Evolutionary conservation across 1,140 invertebrate genomes (phyloP).

Genomic region (Pseudomyrmex flavicornis): DNA sequence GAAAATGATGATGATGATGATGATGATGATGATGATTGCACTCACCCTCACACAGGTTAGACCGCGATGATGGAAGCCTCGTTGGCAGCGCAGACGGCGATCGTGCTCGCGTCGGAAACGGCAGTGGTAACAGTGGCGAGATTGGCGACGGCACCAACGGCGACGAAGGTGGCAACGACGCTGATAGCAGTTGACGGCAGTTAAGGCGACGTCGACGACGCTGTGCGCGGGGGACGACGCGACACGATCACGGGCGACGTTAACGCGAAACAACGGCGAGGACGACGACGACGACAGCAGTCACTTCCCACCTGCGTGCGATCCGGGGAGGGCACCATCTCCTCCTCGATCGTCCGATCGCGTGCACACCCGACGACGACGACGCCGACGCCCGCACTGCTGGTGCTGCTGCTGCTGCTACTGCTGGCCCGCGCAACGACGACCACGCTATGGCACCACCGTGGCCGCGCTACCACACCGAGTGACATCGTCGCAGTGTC

Average conservation of each 20-base stretch:
- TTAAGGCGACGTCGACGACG: background rate
- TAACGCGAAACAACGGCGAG: constrained; percentile 24
- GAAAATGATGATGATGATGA: background rate
- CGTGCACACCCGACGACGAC: constrained; percentile 72
- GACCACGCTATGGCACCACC: constrained; percentile 56
- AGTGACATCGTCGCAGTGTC: constrained; percentile 72
- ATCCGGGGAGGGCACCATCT: constrained; percentile 70
- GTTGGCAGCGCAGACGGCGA: constrained; percentile 57
- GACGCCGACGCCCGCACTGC: constrained; percentile 70
- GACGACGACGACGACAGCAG: constrained; percentile 39
- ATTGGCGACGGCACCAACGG: constrained; percentile 25
- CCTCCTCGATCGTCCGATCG: constrained; percentile 70
- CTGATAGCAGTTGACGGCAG: background rate
- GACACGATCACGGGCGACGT: constrained; percentile 18
- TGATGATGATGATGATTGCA: constrained; percentile 8
- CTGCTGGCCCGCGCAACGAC: constrained; percentile 49
- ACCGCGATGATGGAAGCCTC: constrained; percentile 65
- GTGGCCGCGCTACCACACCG: constrained; percentile 66
- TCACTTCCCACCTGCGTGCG: constrained; percentile 64
- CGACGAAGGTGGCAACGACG: background rate
- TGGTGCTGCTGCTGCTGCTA: constrained; percentile 16
- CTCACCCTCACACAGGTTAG: constrained; percentile 67
- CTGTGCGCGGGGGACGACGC: background rate
- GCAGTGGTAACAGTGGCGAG: constrained; percentile 71
- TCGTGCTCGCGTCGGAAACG: constrained; percentile 61